Conservation (phyloP, 92 coral and sea anemone genomes). For the Plumapathes pennacea region DNA sequence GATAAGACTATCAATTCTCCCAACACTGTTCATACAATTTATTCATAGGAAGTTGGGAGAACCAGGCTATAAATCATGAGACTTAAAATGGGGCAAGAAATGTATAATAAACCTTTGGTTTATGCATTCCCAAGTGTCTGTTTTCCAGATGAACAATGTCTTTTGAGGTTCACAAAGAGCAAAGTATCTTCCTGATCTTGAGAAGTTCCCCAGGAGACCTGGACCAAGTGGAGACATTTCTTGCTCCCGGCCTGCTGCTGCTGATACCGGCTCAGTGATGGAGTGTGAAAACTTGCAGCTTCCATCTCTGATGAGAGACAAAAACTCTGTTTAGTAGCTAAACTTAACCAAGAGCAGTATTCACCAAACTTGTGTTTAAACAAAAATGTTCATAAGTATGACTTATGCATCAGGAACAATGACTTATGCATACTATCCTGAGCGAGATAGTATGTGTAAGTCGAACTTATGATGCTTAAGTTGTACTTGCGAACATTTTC, state of each 20-base stretch:
- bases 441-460: no score
- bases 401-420: no score
- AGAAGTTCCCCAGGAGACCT: conserved; percentile 66
- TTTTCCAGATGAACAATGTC: conserved; percentile 67
- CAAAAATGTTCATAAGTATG: no score
- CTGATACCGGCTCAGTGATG: conserved; percentile 3
- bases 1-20: no score
- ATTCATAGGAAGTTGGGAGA: no score
- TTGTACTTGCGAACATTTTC: no score
- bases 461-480: no score
- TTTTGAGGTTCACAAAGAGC: conserved; percentile 65
- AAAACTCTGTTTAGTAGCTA: no score
- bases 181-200: conserved; percentile 70
- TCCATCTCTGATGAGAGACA: conserved; percentile 48
- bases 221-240: conserved; percentile 49
- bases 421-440: no score
- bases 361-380: no score
- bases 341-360: no score
- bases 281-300: conserved; percentile 58
- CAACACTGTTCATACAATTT: no score
- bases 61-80: neutral
- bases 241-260: conserved; percentile 22
- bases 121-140: conserved; percentile 71
- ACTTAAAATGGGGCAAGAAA: neutral
- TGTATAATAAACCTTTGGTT: conserved; percentile 51